These are phyloP conservation scores for Nycteola revayana DNA, from an alignment of 2,888 invertebrate genomes.

Conservation along the genomic window DNA sequence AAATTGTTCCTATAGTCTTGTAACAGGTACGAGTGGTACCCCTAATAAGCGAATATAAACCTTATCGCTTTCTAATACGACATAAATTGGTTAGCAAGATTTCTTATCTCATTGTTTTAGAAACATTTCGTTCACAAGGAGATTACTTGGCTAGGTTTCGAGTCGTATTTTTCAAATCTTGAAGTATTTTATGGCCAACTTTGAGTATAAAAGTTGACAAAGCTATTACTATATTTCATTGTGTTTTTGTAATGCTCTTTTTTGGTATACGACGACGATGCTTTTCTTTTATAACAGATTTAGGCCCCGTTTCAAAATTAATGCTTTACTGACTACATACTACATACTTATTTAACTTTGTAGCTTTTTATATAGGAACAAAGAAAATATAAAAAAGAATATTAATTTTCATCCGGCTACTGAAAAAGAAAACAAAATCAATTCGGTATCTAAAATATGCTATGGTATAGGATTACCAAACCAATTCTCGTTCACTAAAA, in stretches of 20 bases:
- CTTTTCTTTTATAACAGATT: too few relatives aligned
- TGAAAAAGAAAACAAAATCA: neutral
- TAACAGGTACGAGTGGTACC: constrained; percentile 2
- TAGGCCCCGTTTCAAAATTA: too few relatives aligned
- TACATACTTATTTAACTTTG: too few relatives aligned
- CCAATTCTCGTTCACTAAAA: constrained; percentile 10
- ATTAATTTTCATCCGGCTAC: too few relatives aligned
- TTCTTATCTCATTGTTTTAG: constrained; percentile 8
- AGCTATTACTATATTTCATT: constrained; percentile 25
- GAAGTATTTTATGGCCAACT: constrained; percentile 28
- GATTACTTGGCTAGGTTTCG: constrained; percentile 16
- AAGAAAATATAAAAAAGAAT: too few relatives aligned
- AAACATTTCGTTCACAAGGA: constrained; percentile 6
- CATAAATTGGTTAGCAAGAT: constrained; percentile 5
- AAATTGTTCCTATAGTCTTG: constrained; percentile 6
- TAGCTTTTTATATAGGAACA: too few relatives aligned
- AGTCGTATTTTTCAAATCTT: constrained; percentile 27
- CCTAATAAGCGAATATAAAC: constrained; percentile 15
- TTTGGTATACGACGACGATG: too few relatives aligned
- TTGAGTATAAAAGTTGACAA: constrained; percentile 27
- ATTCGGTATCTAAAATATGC: constrained; percentile 3
- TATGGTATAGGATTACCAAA: constrained; percentile 6
- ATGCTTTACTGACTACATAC: too few relatives aligned
- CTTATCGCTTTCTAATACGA: constrained; percentile 6
- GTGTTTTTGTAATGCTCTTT: constrained; percentile 21